Base-by-base conservation (phyloP, 2,113 vertebrate species). In the Saimiri boliviensis region DNA sequence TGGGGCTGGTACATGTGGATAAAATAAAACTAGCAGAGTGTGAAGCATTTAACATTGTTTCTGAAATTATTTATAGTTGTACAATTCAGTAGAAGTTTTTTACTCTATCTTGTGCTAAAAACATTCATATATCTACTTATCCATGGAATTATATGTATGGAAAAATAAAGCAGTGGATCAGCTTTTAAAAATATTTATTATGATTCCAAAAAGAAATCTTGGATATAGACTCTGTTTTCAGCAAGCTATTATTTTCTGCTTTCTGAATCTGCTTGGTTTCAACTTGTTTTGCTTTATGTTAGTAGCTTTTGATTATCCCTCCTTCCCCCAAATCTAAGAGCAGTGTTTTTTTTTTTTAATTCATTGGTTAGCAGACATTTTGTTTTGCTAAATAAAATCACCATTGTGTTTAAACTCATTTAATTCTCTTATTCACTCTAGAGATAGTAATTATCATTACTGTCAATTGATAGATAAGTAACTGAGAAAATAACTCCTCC, bases 1-100 rank as follows among this genome's bases (percentile, higher is more conserved):
- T 68, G 27, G 21, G 14, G 4, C 0, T 83, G 12, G 0, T 0
- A 21, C 52, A 52, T 2, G 30, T 23, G 5, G 3, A 17, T 19
- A 85, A 95, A 94, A 87, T 13, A 60, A 83, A 56, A 91, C 77
- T 52, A 80, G 6, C 32, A 58, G 1, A 17, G 1, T 60, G 11
- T 40, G 3, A 80, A 76, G 0, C 23, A 80, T 60, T 87, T 56
- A 87, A 40, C 20, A 30, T 63, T 40, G 27, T 35, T 88, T 94
- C 35, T 4, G 66, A 45, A 93, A 70, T 47, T n/a, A 82, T 70
- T 91, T 81, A 37, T 19, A 58, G 37, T 49, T 73, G 52, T 23
- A 20, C n/a, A 40, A 81, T 73, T 95, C 3, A 37, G 12, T 88
- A 52, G 19, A 52, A 5, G 52, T 17, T 17, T 52, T 52, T 52